A percentile compares a stretch with the other conserved stretches of the same genome.
Conservation (phyloP, 2,888 invertebrate species). For the Cinara cedri region DNA sequence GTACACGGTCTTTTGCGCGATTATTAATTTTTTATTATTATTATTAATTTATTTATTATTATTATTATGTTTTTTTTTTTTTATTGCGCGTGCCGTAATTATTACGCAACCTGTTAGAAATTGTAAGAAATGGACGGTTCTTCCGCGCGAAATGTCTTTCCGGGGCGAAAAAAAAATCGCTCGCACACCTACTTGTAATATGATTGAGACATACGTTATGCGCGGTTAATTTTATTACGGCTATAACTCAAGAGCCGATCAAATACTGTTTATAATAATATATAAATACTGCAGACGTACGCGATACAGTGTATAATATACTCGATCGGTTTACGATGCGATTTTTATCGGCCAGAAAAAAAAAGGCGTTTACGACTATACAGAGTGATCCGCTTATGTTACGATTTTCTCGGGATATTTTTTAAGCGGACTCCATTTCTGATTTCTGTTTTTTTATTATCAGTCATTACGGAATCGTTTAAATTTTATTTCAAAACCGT, state of each 20-base stretch:
- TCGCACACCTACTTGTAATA: neutral
- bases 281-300: neutral
- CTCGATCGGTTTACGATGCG: neutral
- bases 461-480: too few species aligned
- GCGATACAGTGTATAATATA: neutral
- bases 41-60: too few species aligned
- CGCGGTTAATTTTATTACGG: conserved; percentile 6
- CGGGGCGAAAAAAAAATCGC: too few species aligned
- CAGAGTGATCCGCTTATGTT: too few species aligned
- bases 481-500: too few species aligned
- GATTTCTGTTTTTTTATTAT: too few species aligned
- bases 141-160: too few species aligned
- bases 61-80: too few species aligned
- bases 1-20: too few species aligned
- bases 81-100: neutral
- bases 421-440: too few species aligned
- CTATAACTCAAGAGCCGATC: neutral
- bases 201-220: conserved; percentile 19
- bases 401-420: too few species aligned
- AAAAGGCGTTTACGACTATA: neutral
- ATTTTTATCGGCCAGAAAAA: neutral
- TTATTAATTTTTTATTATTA: too few species aligned
- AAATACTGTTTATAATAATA: neutral
- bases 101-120: neutral
- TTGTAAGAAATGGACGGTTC: neutral